phyloP scores from a whole-genome alignment of 2,113 vertebrate species.

The Aix galericulata region DNA sequence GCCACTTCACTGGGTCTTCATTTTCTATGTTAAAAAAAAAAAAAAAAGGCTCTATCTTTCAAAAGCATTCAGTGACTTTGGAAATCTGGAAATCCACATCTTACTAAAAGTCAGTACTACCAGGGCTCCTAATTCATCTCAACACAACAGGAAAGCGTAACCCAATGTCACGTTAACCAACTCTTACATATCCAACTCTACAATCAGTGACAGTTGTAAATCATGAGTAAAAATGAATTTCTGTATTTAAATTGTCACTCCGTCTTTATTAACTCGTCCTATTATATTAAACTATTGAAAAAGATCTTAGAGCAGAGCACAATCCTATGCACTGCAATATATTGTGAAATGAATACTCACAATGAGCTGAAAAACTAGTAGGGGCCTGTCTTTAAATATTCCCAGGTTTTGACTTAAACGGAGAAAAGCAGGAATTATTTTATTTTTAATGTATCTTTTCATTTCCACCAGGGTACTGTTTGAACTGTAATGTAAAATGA shows the following conservation, averaged over 20 bases:
- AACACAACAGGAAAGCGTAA: background rate
- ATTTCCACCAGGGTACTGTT: background rate
- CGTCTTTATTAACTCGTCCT: background rate
- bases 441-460: slow-evolving; percentile 19
- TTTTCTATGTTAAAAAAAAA: background rate
- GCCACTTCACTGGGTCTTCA: background rate
- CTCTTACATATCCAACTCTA: background rate
- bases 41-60: background rate
- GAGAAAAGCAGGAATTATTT: background rate
- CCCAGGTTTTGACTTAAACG: too few species aligned
- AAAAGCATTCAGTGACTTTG: background rate
- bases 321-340: background rate
- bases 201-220: background rate
- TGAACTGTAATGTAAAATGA: background rate
- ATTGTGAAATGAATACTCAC: background rate
- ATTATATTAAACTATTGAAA: background rate
- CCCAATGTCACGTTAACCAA: background rate
- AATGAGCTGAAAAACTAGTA: background rate
- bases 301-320: background rate
- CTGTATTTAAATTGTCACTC: background rate
- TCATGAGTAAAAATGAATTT: background rate
- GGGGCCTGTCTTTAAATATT: background rate
- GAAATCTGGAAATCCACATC: background rate
- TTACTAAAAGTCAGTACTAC: background rate
- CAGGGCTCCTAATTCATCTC: background rate